Conservation (phyloP, 2,113 vertebrate genomes). For the Chroicocephalus ridibundus region DNA sequence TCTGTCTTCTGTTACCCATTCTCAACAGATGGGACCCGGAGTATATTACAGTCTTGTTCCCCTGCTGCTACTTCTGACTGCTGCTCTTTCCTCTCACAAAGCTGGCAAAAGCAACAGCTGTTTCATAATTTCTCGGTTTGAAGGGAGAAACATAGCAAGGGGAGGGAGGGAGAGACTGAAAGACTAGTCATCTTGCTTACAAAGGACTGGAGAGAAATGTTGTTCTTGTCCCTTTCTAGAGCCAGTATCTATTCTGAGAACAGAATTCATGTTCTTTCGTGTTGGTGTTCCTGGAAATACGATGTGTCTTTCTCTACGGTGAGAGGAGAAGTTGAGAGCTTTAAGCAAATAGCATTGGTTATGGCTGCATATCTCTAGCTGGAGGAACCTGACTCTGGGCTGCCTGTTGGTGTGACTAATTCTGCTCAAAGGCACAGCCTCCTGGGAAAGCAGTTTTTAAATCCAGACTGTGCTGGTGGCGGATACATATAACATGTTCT, state of each 20-base stretch:
- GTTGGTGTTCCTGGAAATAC: neutral
- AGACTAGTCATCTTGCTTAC: neutral
- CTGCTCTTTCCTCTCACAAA: conserved; percentile 25
- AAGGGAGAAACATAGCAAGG: neutral
- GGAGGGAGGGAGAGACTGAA: neutral
- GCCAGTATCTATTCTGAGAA: neutral
- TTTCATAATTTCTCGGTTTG: conserved; percentile 22
- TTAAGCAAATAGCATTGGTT: neutral
- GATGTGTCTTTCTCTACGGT: neutral
- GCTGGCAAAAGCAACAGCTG: conserved; percentile 51
- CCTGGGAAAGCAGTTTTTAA: conserved; percentile 24
- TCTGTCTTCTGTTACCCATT: neutral
- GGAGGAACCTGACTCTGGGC: conserved; percentile 16
- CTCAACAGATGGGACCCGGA: conserved; percentile 8
- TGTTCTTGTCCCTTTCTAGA: neutral
- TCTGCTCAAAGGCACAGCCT: neutral
- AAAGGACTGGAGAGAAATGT: neutral
- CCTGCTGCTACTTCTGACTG: conserved; percentile 38
- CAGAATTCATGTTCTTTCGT: neutral
- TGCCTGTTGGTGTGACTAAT: conserved; percentile 26
- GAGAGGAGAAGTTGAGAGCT: neutral
- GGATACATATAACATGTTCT: neutral
- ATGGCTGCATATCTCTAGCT: neutral
- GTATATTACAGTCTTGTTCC: conserved; percentile 14
- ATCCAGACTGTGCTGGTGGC: neutral